Conservation (phyloP, 2,888 invertebrate species). For the Aleiodes leptofemur region DNA sequence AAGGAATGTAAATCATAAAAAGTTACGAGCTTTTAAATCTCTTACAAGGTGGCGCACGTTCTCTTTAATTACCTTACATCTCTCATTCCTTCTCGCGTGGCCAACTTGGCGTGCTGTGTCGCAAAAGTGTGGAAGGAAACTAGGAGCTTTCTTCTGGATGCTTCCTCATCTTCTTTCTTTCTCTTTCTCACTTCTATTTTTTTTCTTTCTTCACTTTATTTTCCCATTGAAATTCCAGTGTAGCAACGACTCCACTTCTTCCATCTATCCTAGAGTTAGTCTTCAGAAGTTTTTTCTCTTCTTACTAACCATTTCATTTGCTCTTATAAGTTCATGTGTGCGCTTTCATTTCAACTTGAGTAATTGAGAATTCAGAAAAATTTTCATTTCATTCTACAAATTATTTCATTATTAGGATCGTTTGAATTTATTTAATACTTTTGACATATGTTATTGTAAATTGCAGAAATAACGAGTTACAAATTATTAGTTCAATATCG, state of each 20-base stretch:
- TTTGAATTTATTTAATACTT: too few relatives aligned
- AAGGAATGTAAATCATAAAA: conserved; percentile 76
- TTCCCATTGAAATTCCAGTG: conserved; percentile 68
- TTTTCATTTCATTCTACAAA: too few relatives aligned
- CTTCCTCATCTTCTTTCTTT: conserved; percentile 40
- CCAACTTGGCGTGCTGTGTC: conserved; percentile 59
- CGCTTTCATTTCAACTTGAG: too few relatives aligned
- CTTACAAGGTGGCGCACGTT: conserved; percentile 75
- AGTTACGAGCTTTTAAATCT: conserved; percentile 76
- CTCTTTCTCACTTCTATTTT: conserved; percentile 33
- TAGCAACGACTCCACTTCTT: conserved; percentile 53
- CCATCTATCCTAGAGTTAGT: conserved; percentile 39
- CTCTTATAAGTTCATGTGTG: conserved; percentile 22
- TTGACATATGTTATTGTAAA: too few relatives aligned
- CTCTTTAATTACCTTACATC: conserved; percentile 75
- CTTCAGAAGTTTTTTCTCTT: conserved; percentile 42
- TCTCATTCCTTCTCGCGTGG: conserved; percentile 68
- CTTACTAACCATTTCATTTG: conserved; percentile 25
- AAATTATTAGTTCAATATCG: too few relatives aligned
- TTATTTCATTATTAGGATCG: too few relatives aligned
- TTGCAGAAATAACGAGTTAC: too few relatives aligned
- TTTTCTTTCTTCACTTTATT: conserved; percentile 56
- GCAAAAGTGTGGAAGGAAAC: conserved; percentile 38
- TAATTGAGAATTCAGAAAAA: too few relatives aligned
- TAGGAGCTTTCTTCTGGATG: conserved; percentile 37